These are phyloP conservation scores for Plutomurus gul DNA, from an alignment of 1,140 invertebrate species.

Conservation along the genomic window DNA sequence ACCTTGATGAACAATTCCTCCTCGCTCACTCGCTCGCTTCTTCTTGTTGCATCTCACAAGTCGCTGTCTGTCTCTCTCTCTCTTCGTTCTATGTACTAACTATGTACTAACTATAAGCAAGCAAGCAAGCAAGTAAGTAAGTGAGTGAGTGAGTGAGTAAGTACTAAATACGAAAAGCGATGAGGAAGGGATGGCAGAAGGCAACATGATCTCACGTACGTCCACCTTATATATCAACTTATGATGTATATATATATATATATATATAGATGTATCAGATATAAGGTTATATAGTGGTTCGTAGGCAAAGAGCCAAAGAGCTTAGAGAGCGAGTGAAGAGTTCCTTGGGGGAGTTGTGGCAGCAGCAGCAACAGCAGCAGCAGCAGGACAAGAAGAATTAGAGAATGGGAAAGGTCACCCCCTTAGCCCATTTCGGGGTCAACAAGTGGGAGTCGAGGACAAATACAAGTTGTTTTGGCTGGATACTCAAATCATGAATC, in stretches of 20 bases:
- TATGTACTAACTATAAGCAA: no score
- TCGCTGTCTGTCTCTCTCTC: not conserved
- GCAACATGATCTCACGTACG: no score
- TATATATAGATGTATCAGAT: not conserved
- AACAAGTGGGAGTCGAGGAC: slow-evolving; percentile 47
- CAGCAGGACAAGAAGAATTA: not conserved
- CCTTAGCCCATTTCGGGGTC: slow-evolving; percentile 43
- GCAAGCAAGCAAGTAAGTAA: no score
- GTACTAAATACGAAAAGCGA: no score
- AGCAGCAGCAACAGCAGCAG: not conserved
- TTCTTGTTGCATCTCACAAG: not conserved
- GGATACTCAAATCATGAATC: not conserved
- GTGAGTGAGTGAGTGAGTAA: no score
- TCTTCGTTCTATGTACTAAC: no score
- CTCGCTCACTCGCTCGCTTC: not conserved
- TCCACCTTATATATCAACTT: not conserved
- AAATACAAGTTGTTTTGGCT: not conserved
- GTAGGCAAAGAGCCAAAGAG: not conserved
- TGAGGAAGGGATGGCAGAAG: no score
- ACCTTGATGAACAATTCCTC: not conserved
- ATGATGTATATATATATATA: not conserved
- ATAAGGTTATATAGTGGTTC: not conserved
- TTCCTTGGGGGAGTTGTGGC: not conserved
- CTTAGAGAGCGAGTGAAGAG: not conserved
- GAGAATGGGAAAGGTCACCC: slow-evolving; percentile 39